phyloP scores from a whole-genome alignment of 2,888 invertebrate species.

The Anthophora plumipes region DNA sequence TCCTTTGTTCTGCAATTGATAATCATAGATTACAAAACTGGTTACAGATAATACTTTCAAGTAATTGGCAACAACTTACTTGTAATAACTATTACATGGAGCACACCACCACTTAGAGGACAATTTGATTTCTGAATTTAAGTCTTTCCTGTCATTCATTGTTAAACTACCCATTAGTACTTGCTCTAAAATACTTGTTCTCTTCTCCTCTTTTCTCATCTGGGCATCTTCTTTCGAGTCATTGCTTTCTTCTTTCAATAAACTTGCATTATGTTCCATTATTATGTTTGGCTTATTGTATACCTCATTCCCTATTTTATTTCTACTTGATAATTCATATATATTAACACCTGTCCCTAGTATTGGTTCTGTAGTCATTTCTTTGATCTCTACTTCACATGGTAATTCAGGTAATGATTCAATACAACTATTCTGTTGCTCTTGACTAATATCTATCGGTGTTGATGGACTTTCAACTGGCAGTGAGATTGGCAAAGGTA shows the following conservation, averaged over 20 bases:
- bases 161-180: slow-evolving; percentile 78
- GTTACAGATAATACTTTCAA: background rate
- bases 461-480: slow-evolving; percentile 62
- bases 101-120: slow-evolving; percentile 80
- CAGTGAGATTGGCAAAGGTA: slow-evolving; percentile 76
- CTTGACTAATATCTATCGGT: slow-evolving; percentile 50
- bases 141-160: slow-evolving; percentile 76
- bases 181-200: slow-evolving; percentile 79
- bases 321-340: slow-evolving; percentile 30
- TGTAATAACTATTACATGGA: slow-evolving; percentile 80
- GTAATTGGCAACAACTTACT: slow-evolving; percentile 63
- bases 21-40: background rate
- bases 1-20: slow-evolving; percentile 73
- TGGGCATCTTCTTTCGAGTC: slow-evolving; percentile 38
- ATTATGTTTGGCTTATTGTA: slow-evolving; percentile 17
- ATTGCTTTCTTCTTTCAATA: slow-evolving; percentile 12
- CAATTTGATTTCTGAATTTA: slow-evolving; percentile 66
- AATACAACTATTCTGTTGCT: slow-evolving; percentile 52
- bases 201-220: slow-evolving; percentile 67
- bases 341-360: slow-evolving; percentile 37
- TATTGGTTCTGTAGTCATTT: slow-evolving; percentile 61
- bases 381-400: slow-evolving; percentile 80
- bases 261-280: slow-evolving; percentile 2
- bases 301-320: slow-evolving; percentile 19
- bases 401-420: slow-evolving; percentile 76